Percentiles rank a stretch among this genome's conserved stretches.
These are phyloP conservation scores for Chrysomela aeneicollis DNA, from an alignment of 2,888 invertebrate genomes.

Conservation along the genomic window DNA sequence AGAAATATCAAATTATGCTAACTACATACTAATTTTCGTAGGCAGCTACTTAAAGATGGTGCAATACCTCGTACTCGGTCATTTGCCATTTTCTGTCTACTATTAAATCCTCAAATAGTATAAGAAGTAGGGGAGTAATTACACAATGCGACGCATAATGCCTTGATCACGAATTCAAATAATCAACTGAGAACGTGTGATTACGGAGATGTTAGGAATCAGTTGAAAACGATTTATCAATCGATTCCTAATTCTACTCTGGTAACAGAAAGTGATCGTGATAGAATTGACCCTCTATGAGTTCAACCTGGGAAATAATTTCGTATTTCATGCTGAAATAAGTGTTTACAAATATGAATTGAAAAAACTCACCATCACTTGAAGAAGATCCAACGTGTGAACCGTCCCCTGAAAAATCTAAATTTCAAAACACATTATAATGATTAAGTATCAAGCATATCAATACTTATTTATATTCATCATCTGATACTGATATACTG, in stretches of 20 bases:
- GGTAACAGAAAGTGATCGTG: not conserved
- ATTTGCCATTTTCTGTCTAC: constrained; percentile 50
- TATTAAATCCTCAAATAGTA: constrained; percentile 45
- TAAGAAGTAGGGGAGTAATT: constrained; percentile 44
- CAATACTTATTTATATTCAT: not conserved
- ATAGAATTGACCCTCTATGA: not conserved
- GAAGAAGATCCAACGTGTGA: constrained; percentile 60
- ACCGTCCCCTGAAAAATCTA: constrained; percentile 57
- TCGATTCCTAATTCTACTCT: not conserved
- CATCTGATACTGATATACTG: too few relatives aligned
- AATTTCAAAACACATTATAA: constrained; percentile 18
- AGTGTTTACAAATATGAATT: not conserved
- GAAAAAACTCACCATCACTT: constrained; percentile 58
- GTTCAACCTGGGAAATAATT: too few relatives aligned
- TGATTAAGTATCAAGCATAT: not conserved
- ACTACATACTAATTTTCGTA: constrained; percentile 54
- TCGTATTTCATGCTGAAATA: not conserved
- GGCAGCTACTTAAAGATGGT: constrained; percentile 53
- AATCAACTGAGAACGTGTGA: constrained; percentile 34
- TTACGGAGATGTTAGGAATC: constrained; percentile 18
- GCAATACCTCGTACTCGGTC: constrained; percentile 50
- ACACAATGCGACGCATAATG: constrained; percentile 42
- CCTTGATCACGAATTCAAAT: constrained; percentile 43
- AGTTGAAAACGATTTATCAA: too few relatives aligned
- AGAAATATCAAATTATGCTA: constrained; percentile 56